Percentiles rank a stretch among this genome's conserved stretches.
These are phyloP conservation scores for Rhynchomys soricoides DNA, from an alignment of 2,113 vertebrate genomes.

Conservation along the genomic window DNA sequence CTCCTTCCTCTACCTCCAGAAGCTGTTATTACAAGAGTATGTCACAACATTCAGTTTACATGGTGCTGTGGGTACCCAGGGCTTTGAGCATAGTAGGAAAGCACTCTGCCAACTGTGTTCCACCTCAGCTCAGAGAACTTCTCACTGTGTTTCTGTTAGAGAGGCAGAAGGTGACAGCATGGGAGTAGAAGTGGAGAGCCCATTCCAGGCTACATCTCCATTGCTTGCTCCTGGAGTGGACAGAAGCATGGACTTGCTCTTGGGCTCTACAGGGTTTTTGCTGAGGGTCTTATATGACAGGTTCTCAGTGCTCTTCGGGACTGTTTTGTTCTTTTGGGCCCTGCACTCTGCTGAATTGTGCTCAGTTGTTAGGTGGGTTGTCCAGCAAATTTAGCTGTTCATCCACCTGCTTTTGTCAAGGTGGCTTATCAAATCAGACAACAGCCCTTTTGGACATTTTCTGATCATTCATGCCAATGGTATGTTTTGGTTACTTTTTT, in stretches of 20 bases:
- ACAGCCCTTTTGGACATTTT: background rate
- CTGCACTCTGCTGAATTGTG: constrained; percentile 1
- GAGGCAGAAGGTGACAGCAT: background rate
- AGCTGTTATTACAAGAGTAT: background rate
- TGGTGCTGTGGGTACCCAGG: background rate
- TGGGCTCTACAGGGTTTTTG: background rate
- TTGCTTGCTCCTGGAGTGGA: background rate
- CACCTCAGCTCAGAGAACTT: background rate
- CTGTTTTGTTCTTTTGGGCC: constrained; percentile 5
- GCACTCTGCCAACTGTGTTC: background rate
- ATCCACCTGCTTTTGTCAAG: background rate
- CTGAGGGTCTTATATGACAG: background rate
- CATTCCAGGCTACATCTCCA: background rate
- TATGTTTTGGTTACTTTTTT: background rate
- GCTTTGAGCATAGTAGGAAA: background rate
- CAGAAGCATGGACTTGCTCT: background rate
- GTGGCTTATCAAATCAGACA: background rate
- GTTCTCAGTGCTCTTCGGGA: background rate
- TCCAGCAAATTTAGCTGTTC: background rate
- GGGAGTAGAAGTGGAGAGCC: background rate
- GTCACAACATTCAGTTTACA: background rate
- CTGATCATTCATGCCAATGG: background rate
- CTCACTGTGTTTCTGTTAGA: background rate
- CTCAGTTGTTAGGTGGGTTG: background rate
- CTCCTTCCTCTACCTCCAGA: background rate